Conservation (phyloP, 2,113 vertebrate genomes). For the Clarias gariepinus region DNA sequence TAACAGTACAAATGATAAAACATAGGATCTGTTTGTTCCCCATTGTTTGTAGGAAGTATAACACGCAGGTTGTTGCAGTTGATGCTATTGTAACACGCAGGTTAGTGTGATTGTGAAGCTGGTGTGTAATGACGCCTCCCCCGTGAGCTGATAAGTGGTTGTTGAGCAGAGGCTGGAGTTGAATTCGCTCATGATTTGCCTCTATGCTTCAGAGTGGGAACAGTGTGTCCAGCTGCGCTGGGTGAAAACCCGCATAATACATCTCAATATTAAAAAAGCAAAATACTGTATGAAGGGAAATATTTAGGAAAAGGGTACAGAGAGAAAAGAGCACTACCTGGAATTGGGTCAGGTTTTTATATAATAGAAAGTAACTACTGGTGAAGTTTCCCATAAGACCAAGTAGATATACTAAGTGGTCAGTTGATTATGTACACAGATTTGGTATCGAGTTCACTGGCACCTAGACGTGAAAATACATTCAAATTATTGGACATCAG, state of each 20-base stretch:
- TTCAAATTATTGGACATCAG: background rate
- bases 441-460: background rate
- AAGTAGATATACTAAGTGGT: background rate
- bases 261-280: background rate
- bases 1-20: background rate
- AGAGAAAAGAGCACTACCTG: background rate
- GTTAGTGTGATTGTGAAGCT: constrained; percentile 4
- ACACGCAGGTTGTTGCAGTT: constrained; percentile 7
- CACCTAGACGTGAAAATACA: too few relatives aligned
- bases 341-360: background rate
- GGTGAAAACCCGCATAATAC: background rate
- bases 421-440: background rate
- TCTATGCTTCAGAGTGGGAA: constrained; percentile 10
- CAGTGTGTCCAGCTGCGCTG: background rate
- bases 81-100: constrained; percentile 25
- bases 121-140: constrained; percentile 11
- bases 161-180: background rate
- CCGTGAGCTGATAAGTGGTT: constrained; percentile 23
- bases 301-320: background rate
- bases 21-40: background rate
- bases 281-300: background rate
- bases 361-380: background rate
- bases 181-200: background rate
- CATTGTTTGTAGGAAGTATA: constrained; percentile 21
- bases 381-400: background rate